A percentile compares a stretch with the other conserved stretches of the same genome.
Evolutionary conservation across 2,888 invertebrate species (phyloP).

Genomic region (Tortricodes alternella): DNA sequence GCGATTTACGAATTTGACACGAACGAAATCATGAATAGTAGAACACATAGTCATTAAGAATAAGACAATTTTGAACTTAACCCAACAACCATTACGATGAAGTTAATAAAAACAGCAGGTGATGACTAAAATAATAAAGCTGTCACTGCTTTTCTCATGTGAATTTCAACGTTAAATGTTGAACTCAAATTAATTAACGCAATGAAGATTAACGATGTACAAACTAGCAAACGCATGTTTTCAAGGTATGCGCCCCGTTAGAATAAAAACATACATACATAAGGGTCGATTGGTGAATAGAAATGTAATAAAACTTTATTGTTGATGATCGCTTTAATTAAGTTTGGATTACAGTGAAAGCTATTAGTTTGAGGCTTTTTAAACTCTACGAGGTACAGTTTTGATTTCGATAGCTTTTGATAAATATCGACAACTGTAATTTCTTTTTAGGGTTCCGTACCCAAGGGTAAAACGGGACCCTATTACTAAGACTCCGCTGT

Average conservation of each 20-base stretch:
- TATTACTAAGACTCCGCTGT: no score
- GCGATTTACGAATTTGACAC: no score
- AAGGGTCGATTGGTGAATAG: conserved; percentile 12
- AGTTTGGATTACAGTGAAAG: conserved; percentile 4
- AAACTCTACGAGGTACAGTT: neutral
- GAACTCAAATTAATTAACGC: conserved; percentile 17
- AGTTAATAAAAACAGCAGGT: conserved; percentile 17
- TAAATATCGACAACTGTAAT: no score
- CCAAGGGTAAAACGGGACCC: no score
- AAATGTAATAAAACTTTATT: conserved; percentile 12
- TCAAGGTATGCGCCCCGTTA: neutral
- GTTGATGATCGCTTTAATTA: conserved; percentile 18
- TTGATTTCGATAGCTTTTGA: no score
- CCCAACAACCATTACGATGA: neutral
- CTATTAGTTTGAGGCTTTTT: neutral
- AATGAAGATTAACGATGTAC: conserved; percentile 21
- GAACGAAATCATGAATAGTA: no score
- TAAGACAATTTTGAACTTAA: neutral
- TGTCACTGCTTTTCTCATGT: conserved; percentile 9
- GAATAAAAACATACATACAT: conserved; percentile 9
- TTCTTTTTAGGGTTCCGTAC: no score
- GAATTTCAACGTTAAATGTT: conserved; percentile 4
- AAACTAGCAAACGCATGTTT: conserved; percentile 23
- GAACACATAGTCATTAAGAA: no score
- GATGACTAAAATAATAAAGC: conserved; percentile 2